Evolutionary conservation across 2,888 invertebrate species (phyloP).

Genomic region (Ochropacha duplaris): DNA sequence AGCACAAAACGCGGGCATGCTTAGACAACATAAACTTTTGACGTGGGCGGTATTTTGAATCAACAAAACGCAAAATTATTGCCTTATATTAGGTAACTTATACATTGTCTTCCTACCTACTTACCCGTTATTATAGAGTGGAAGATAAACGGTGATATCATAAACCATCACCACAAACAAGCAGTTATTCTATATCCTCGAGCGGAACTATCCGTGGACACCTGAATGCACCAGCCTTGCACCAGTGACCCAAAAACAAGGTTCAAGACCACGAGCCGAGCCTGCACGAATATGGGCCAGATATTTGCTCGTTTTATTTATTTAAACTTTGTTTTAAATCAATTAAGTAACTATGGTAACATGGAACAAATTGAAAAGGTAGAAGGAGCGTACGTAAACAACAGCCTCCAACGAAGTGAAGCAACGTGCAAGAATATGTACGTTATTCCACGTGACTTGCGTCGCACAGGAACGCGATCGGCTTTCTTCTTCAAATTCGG

Average conservation of each 20-base stretch:
- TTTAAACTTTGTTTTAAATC: not conserved
- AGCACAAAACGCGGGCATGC: not conserved
- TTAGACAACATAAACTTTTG: not conserved
- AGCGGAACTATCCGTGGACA: not conserved
- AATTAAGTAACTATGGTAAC: not conserved
- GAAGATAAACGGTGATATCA: not conserved
- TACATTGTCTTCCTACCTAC: too few species aligned
- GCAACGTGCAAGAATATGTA: too few species aligned
- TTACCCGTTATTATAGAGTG: not conserved
- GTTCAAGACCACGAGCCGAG: slow-evolving; percentile 43
- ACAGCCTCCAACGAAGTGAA: too few species aligned
- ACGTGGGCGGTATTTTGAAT: slow-evolving; percentile 8
- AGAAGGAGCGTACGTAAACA: too few species aligned
- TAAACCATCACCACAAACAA: not conserved
- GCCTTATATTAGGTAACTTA: not conserved
- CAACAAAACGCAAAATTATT: slow-evolving; percentile 13
- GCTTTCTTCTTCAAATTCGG: too few species aligned
- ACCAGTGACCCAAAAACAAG: slow-evolving; percentile 53
- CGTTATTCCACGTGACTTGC: too few species aligned
- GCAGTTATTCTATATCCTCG: not conserved
- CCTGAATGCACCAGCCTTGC: slow-evolving; percentile 39
- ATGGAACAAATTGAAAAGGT: too few species aligned
- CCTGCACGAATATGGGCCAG: slow-evolving; percentile 9
- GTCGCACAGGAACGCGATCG: too few species aligned
- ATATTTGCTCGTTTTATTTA: slow-evolving; percentile 8